Evolutionary conservation across 2,113 vertebrate species (phyloP), one percentile per base, ranked within the genome.

Genomic region (Hiodon alosoides): DNA sequence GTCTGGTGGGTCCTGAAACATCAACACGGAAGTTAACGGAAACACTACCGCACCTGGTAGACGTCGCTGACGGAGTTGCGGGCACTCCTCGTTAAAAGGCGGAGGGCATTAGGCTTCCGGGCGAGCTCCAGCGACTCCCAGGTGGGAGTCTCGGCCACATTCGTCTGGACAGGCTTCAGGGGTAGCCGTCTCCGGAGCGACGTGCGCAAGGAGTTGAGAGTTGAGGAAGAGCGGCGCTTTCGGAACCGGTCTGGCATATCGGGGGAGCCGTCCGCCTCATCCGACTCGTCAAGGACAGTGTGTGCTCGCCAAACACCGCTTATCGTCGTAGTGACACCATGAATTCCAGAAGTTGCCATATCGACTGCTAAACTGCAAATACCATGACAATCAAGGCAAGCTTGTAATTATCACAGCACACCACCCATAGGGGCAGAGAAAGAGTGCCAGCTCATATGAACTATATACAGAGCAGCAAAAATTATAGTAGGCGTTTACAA

Each of bases 101-200:
- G 89, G 58, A 89, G 79, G 0, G 83, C 5, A 67, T 82, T 81
- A 7, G 84, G 76, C 13, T 90, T 93, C 53, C 90, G 84, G 74
- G 87, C 86, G 16, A 82, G 81, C 79, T 92, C 54, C 55, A 85
- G 75, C 7, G 80, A 85, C 83, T 94, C 92, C 89, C 89, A 89
- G 2, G 89, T 86, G 0, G 90, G 88, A 4, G 90, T 89, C 3
- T 89, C 81, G 0, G 3, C 67, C 2, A 86, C 76, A 83, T 90
- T 93, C 69, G 92, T 50, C 83, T 94, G 91, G 54, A 95, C 83
- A 0, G 86, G 77, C 13, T 91, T 89, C 14, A 98, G 81, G 0
- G 95, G 95, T 14, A 93, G 88, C 61, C 93, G 82, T 69, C 94
- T 95, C 50, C 94, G 89, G 75, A 98, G 83, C 54, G 94, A 93